phyloP scores from a whole-genome alignment of 2,797 vertebrate genomes.

The Scolopax rusticola region DNA sequence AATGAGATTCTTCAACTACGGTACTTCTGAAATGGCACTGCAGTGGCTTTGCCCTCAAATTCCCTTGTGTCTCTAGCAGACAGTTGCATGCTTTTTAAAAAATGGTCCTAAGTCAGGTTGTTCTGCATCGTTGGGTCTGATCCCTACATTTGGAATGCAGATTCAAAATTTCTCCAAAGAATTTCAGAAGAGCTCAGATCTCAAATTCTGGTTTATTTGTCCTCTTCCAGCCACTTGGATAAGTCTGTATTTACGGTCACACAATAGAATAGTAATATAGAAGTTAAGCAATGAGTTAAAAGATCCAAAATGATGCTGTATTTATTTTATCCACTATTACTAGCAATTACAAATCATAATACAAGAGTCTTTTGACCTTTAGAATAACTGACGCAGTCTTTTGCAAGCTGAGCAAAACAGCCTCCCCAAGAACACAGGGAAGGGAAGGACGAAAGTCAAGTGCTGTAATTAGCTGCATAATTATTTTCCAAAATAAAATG shows the following conservation, averaged over 20 bases:
- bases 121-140: not conserved
- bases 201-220: not conserved
- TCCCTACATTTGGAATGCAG: not conserved
- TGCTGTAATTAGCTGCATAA: slow-evolving; percentile 72
- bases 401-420: slow-evolving; percentile 60
- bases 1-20: not conserved
- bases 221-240: not conserved
- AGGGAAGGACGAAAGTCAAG: slow-evolving; percentile 63
- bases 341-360: slow-evolving; percentile 60
- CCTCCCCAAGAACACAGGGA: slow-evolving; percentile 44
- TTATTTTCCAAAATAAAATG: slow-evolving; percentile 77
- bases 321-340: slow-evolving; percentile 33
- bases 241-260: fast-evolving
- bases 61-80: not conserved
- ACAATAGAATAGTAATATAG: not conserved
- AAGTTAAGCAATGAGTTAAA: slow-evolving; percentile 3
- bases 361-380: slow-evolving; percentile 68
- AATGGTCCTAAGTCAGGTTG: not conserved
- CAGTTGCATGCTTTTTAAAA: too few species aligned
- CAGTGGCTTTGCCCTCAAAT: not conserved
- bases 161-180: not conserved
- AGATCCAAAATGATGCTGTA: not conserved
- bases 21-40: not conserved
- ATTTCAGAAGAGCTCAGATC: not conserved
- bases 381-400: slow-evolving; percentile 19